Evolutionary conservation across 2,797 vertebrate genomes (phyloP).

Genomic region (Lerista edwardsae): DNA sequence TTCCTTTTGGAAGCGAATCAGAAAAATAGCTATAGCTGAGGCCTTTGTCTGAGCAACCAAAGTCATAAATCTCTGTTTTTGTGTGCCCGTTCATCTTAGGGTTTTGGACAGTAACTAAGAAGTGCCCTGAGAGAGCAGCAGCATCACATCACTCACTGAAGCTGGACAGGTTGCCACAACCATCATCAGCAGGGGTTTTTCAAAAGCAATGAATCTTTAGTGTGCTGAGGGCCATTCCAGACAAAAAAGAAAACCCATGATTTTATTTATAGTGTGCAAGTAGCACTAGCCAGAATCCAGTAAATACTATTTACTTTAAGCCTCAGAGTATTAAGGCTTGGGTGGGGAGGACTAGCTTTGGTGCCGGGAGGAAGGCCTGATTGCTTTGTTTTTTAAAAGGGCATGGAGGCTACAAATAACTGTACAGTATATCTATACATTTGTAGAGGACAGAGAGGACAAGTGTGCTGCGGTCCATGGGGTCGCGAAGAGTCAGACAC

Average conservation of each 20-base stretch:
- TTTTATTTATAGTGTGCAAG: background rate
- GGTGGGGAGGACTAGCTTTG: background rate
- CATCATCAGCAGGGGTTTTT: constrained; percentile 2
- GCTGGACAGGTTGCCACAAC: background rate
- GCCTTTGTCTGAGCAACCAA: background rate
- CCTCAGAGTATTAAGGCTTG: background rate
- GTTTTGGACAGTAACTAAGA: constrained; percentile 30
- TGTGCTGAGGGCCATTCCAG: background rate
- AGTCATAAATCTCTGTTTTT: constrained; percentile 29
- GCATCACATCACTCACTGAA: constrained; percentile 37
- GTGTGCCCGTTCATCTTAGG: constrained; percentile 9
- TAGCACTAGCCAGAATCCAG: background rate
- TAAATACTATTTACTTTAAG: background rate
- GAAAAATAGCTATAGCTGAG: constrained; percentile 14
- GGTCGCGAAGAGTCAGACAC: too few relatives aligned
- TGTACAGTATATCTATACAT: too few relatives aligned
- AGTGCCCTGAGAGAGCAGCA: constrained; percentile 26
- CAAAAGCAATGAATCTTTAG: background rate
- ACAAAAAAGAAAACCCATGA: background rate
- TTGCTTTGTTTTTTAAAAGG: background rate
- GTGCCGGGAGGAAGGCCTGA: background rate
- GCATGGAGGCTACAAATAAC: too few relatives aligned
- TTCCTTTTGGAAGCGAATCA: background rate
- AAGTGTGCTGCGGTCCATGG: too few relatives aligned
- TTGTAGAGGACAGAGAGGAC: too few relatives aligned